Base-by-base conservation (phyloP, 2,113 vertebrate genomes). In the Upupa epops region DNA sequence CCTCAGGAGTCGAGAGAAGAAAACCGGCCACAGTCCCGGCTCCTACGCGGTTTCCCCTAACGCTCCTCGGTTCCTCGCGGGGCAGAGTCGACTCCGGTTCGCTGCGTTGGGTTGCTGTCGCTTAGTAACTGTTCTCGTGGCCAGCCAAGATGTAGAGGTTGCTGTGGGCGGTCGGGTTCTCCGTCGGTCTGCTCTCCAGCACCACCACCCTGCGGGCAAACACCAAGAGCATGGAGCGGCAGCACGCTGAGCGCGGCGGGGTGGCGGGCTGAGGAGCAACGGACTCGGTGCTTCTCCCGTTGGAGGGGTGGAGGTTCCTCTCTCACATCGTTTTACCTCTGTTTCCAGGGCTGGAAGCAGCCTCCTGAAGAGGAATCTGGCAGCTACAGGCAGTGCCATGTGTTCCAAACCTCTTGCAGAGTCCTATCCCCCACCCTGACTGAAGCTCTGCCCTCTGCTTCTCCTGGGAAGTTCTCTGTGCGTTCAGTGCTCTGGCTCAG, bases 91-190 rank as follows among this genome's bases (percentile, higher is more conserved):
- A 42, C 40, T 86, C 79, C 92, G 68, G 83, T 17, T 70, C 28
- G 55, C 52, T 74, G 40, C 46, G 55, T 77, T 73, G 37, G 78
- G 48, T 66, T 79, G 46, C 78, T 32, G 83, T 52, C 88, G 96
- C 92, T 98, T 97, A 99, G 98, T 99, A 99, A 97, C 99, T 99
- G 95, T 99, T 99, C 74, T 99, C 99, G 4, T 99, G 99, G 66
- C 99, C 99, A 24, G 99, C 99, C 97, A 99, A 96, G 95, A 99
- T 99, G 98, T 99, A 99, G 86, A 99, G 99, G 96, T 99, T 99
- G 97, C 99, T 99, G 97, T 98, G 97, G 81, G 99, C 99, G 1
- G 98, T 98, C 10, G 98, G 99, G 94, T 99, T 98, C 70, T 99
- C 99, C 2, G 99, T 99, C 26, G 99, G 99, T 45, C 99, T 97